Percentiles rank a stretch among this genome's conserved stretches.
These are phyloP conservation scores for Lasioglossum figueresi DNA, from an alignment of 2,888 invertebrate species.

Conservation along the genomic window DNA sequence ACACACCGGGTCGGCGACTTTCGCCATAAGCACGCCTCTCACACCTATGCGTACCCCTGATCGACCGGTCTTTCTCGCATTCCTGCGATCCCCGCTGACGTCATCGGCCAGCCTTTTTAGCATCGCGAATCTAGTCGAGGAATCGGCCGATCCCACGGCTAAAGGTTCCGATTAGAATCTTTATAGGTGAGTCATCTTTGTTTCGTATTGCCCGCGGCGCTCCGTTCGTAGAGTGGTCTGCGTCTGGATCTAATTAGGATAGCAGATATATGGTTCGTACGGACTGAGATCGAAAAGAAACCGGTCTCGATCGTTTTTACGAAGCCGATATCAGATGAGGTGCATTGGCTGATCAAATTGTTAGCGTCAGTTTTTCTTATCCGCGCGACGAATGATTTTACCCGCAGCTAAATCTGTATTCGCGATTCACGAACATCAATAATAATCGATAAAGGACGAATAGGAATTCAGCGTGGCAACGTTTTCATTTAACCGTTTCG, in stretches of 20 bases:
- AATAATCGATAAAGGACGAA: background rate
- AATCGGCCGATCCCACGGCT: conserved; percentile 1
- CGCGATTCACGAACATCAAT: background rate
- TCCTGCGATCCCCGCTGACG: conserved; percentile 41
- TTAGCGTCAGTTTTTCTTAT: background rate
- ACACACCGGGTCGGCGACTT: background rate
- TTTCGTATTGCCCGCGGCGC: conserved; percentile 2
- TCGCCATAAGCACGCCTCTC: conserved; percentile 14
- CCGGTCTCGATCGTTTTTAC: conserved; percentile 1
- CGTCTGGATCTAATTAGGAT: background rate
- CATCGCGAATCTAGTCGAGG: conserved; percentile 4
- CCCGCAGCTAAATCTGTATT: background rate
- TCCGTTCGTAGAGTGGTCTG: background rate
- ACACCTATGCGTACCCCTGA: conserved; percentile 28
- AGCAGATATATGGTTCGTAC: background rate
- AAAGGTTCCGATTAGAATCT: background rate
- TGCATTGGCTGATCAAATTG: background rate
- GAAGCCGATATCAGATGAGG: background rate
- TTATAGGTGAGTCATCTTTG: background rate
- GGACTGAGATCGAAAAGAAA: background rate
- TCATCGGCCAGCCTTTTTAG: conserved; percentile 36
- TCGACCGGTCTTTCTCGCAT: conserved; percentile 39
- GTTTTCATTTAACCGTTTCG: background rate
- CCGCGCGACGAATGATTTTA: background rate
- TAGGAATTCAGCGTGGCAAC: background rate